phyloP scores from a whole-genome alignment of 2,113 vertebrate genomes.

The Rhadina sibilatrix region DNA sequence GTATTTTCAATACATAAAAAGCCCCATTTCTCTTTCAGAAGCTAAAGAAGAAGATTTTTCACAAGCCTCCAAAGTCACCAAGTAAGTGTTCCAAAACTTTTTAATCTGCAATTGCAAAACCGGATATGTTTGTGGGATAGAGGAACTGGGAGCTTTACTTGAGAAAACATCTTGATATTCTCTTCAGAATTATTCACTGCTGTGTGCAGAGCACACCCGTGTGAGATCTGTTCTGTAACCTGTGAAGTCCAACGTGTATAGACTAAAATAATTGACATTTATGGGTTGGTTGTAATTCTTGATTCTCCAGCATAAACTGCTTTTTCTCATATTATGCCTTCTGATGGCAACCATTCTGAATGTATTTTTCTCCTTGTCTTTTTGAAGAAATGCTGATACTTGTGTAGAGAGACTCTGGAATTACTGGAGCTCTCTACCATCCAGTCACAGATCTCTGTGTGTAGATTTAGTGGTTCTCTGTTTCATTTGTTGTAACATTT shows the following conservation, averaged over 20 bases:
- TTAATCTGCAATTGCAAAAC: neutral
- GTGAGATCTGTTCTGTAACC: neutral
- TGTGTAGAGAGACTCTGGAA: neutral
- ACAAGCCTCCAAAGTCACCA: constrained; percentile 80
- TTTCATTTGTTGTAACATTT: neutral
- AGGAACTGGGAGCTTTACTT: neutral
- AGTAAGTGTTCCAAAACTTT: constrained; percentile 77
- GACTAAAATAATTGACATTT: neutral
- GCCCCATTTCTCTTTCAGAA: constrained; percentile 70
- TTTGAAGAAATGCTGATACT: neutral
- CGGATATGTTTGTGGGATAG: neutral
- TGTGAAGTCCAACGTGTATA: neutral
- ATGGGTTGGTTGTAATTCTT: neutral
- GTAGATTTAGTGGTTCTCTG: neutral
- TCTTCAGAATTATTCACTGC: neutral
- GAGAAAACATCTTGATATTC: neutral
- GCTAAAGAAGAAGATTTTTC: constrained; percentile 70
- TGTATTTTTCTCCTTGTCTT: neutral
- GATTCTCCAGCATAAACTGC: neutral
- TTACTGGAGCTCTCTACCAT: neutral
- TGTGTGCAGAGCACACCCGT: neutral
- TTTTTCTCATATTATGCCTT: neutral
- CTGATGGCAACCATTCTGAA: neutral
- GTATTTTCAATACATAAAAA: neutral
- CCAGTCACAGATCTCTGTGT: neutral